Base-by-base conservation (phyloP, 2,888 invertebrate species). In the Cremastinae sp. region DNA sequence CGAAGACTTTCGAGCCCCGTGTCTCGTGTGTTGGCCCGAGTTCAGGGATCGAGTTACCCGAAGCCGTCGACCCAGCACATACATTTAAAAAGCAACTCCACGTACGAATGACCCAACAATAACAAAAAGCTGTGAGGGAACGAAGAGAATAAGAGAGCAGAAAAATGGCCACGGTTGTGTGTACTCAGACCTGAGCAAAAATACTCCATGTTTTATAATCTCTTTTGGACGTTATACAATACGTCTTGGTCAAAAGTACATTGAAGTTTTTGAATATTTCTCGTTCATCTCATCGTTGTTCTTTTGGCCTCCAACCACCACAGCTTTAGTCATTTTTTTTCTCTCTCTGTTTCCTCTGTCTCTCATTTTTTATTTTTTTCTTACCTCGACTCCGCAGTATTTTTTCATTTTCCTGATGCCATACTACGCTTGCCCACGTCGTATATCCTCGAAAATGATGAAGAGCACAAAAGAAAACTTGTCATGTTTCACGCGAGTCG, bases 51-150 rank as follows among this genome's bases (percentile, higher is more conserved):
- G 80, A 76, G 79, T 85, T 85, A 83, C 85, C 1, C 79, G 80
- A 81, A 84, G 82, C 81, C 81, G 83, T 82, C 81, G 81, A 83
- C 81, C 83, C 78, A 76, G 62, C 73, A 49, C 65, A 75, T 75
- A 65, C 59, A 70, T 61, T 75, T 54, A 68, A 66, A 73, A 54
- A 74, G 54, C 45, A 43, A 47, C 49, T 36, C 68, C 43, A 34
- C 51, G 43, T 28, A 45, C 58, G 20, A 45, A 58, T 64, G 69
- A 59, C 43, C 28, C 74, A 58, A 41, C 28, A 61, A 18, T n/a
- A 41, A 45, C 18, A 38, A 66, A 34, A n/a, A n/a, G n/a, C n/a
- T n/a, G 34, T 22, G 1, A 47, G 51, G 45, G 43, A 7, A 10
- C 51, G 10, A 65, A 53, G 54, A n/a, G 18, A 41, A 34, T 49